phyloP scores from a whole-genome alignment of 2,113 vertebrate genomes.

The Ameiurus melas region DNA sequence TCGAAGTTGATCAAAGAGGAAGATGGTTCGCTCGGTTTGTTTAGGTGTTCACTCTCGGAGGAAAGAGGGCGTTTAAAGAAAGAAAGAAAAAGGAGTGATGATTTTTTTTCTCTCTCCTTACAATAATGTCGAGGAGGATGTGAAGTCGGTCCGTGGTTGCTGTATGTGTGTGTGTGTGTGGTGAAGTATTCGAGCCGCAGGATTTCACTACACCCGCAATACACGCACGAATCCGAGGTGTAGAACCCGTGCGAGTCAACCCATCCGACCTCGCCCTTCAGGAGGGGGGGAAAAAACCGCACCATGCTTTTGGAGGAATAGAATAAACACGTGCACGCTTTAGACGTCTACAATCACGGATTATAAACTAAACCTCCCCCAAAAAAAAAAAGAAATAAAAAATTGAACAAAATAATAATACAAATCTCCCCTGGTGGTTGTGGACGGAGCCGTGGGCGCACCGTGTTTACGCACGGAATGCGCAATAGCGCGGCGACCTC shows the following conservation, averaged over 20 bases:
- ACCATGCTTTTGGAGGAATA: not conserved
- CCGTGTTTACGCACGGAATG: conserved; percentile 63
- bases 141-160: not conserved
- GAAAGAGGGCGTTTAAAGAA: no score
- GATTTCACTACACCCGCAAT: conserved; percentile 11
- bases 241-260: not conserved
- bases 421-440: not conserved
- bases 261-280: conserved; percentile 36
- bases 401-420: no score
- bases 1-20: not conserved
- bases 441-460: not conserved
- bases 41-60: not conserved
- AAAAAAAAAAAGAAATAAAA: no score
- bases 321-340: not conserved
- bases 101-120: no score
- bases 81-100: not conserved
- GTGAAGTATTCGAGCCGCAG: not conserved
- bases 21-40: not conserved
- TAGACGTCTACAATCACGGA: not conserved
- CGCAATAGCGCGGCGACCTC: conserved; percentile 73
- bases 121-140: not conserved
- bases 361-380: not conserved
- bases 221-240: not conserved
- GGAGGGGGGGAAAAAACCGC: not conserved
- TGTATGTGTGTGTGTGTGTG: not conserved